Conservation (phyloP, 1,140 invertebrate genomes). For the Lordiphosa clarofinis region DNA sequence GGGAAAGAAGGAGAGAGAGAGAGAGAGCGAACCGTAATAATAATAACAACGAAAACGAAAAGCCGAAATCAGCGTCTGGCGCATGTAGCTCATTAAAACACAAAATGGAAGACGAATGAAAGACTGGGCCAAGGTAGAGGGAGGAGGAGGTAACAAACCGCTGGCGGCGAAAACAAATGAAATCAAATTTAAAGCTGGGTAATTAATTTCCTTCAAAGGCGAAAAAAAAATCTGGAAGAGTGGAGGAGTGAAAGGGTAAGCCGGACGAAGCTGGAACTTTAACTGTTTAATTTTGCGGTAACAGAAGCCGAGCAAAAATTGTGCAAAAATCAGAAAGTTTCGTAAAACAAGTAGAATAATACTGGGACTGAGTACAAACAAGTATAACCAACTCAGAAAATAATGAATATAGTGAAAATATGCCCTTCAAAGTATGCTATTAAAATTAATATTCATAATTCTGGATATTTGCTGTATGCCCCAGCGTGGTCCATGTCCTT, state of each 20-base stretch:
- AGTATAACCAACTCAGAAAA: too few relatives aligned
- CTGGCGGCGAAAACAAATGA: constrained; percentile 39
- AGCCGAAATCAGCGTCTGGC: constrained; percentile 55
- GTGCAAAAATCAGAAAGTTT: too few relatives aligned
- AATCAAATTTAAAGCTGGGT: constrained; percentile 53
- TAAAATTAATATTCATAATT: too few relatives aligned
- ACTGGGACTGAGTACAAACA: too few relatives aligned
- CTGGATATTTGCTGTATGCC: too few relatives aligned
- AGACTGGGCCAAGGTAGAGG: not conserved
- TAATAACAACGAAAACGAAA: constrained; percentile 41
- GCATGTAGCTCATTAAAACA: constrained; percentile 59
- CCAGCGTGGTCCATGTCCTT: too few relatives aligned
- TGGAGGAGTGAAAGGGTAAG: not conserved
- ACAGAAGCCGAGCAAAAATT: too few relatives aligned
- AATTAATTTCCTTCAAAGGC: constrained; percentile 35
- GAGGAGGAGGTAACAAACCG: constrained; percentile 1
- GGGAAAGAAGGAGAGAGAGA: not conserved
- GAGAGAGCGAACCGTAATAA: constrained; percentile 40
- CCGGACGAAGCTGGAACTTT: constrained; percentile 2
- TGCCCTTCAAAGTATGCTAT: too few relatives aligned
- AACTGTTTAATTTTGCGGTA: constrained; percentile 20
- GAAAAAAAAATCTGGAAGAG: constrained; percentile 1
- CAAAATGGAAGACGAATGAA: constrained; percentile 45
- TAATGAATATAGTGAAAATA: too few relatives aligned
- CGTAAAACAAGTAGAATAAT: too few relatives aligned